These are phyloP conservation scores for Xanthia togata DNA, from an alignment of 2,888 invertebrate genomes.

Conservation along the genomic window DNA sequence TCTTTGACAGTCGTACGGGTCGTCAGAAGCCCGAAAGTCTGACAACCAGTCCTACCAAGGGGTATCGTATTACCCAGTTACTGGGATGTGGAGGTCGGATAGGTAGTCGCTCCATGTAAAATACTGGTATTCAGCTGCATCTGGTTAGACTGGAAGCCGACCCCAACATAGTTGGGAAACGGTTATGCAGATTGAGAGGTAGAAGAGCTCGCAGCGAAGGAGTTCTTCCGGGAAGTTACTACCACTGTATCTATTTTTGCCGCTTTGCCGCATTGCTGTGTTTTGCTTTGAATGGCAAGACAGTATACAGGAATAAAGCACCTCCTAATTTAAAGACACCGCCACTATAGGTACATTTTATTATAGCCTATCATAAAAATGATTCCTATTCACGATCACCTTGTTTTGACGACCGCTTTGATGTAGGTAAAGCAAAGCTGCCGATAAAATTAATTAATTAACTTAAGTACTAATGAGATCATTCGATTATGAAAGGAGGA, in stretches of 20 bases:
- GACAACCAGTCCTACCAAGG: too few relatives aligned
- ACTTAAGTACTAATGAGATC: slow-evolving; percentile 15
- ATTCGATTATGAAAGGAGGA: slow-evolving; percentile 10
- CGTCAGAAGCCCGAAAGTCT: too few relatives aligned
- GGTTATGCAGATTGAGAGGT: too few relatives aligned
- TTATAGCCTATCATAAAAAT: not conserved
- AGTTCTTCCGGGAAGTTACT: not conserved
- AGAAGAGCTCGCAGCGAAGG: not conserved
- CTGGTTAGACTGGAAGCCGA: too few relatives aligned
- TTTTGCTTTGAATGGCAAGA: not conserved
- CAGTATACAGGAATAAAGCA: not conserved
- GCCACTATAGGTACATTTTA: not conserved
- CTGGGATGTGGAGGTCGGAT: too few relatives aligned
- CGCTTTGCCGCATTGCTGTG: not conserved
- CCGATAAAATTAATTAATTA: slow-evolving; percentile 46
- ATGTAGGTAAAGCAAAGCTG: slow-evolving; percentile 26
- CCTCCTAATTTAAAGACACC: not conserved
- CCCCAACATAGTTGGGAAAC: too few relatives aligned
- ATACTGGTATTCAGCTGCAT: too few relatives aligned
- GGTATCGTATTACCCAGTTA: too few relatives aligned
- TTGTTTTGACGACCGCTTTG: slow-evolving; percentile 9
- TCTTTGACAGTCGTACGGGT: too few relatives aligned
- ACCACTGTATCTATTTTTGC: too few relatives aligned
- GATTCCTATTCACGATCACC: not conserved
- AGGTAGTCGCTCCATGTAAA: too few relatives aligned